Evolutionary conservation across 35 echinoderm and acorn worm genomes (phyloP), one percentile per base, ranked within the genome.

Genomic region (Chiridota heheva): DNA sequence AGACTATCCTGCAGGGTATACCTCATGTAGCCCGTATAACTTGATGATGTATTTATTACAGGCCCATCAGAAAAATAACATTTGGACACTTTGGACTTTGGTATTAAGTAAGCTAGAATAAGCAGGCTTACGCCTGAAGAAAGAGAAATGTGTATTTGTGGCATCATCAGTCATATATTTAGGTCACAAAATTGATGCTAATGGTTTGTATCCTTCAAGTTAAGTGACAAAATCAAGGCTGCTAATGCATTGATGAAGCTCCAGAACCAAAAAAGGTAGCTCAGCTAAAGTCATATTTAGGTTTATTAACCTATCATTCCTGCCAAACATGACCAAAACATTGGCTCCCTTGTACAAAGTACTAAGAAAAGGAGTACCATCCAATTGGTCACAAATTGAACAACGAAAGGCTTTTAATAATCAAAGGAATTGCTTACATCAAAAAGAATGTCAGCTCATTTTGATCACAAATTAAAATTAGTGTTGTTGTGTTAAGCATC

Each of bases 221-320:
- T 75, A 36, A 40, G 75, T 36, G 57, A 81, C 38, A 92, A 92
- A 43, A 64, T 70, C 0, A 1, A 86, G 18, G 84, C 69, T 16
- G n/a, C n/a, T n/a, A n/a, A n/a, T n/a, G n/a, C n/a, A 80, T 92
- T 6, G 1, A 44, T 33, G 47, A 87, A 16, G 77, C 90, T 22
- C 69, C 68, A 4, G 27, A 39, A 1, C 84, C 84, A 27, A 77
- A 59, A 12, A 84, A 83, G 70, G 79, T 93, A 22, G 26, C 67
- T 18, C 38, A 93, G 42, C n/a, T 83, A 16, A 73, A 42, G 6
- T 42, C 84, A 17, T 93, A 72, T 36, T 62, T 87, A 8, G 70
- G 90, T 25, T 60, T 93, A 6, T 12, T 93, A 33, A 93, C 87
- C 32, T 93, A n/a, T 60, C 88, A 93, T 83, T 88, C 26, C 40